A percentile compares a stretch with the other conserved stretches of the same genome.
Evolutionary conservation across 2,888 invertebrate species (phyloP).

Genomic region (Ormyrus labotus): DNA sequence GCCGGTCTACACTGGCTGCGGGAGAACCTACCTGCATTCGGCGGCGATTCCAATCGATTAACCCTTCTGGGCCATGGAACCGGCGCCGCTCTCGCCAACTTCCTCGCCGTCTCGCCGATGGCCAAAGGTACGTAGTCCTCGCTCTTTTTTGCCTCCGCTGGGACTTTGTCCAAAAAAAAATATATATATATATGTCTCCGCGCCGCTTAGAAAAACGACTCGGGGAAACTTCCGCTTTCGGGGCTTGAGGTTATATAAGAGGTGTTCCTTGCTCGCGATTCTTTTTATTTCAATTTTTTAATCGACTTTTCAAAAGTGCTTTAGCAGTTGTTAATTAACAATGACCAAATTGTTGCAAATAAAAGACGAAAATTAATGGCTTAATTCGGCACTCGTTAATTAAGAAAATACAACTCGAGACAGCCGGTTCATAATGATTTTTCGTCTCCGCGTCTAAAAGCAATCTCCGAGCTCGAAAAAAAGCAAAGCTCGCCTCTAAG

Average conservation of each 20-base stretch:
- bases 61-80: conserved; percentile 97
- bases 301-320: too few species aligned
- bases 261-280: not conserved
- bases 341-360: too few species aligned
- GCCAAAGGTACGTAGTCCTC: conserved; percentile 84
- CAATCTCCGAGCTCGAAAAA: not conserved
- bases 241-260: too few species aligned
- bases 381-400: too few species aligned
- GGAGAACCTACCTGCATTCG: conserved; percentile 95
- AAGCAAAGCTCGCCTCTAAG: too few species aligned
- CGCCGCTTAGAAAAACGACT: not conserved
- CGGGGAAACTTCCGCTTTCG: too few species aligned
- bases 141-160: not conserved
- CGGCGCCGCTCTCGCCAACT: conserved; percentile 97
- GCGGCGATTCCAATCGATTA: conserved; percentile 94
- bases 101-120: conserved; percentile 96
- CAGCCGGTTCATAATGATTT: too few species aligned
- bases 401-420: too few species aligned
- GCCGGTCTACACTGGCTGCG: conserved; percentile 98
- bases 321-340: too few species aligned
- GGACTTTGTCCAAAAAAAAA: not conserved
- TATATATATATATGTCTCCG: not conserved
- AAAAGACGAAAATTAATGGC: too few species aligned
- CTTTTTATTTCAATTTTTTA: too few species aligned
- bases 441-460: too few species aligned